Conservation (phyloP, 2,888 invertebrate genomes). For the Campoplex capitator region DNA sequence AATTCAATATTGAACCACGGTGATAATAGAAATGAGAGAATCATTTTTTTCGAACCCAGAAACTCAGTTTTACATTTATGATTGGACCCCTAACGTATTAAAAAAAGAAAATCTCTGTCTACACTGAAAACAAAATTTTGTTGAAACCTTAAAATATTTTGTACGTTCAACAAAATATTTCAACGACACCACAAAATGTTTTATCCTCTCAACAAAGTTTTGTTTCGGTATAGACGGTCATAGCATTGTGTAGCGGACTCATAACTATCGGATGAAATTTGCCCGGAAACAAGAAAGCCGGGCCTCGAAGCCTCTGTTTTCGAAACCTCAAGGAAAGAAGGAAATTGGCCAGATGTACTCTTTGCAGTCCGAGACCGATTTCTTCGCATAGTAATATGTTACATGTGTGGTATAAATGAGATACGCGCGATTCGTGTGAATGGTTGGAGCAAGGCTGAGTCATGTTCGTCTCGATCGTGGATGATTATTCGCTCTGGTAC, state of each 20-base stretch:
- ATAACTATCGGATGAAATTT: too few species aligned
- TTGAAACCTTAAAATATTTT: too few species aligned
- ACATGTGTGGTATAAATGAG: not conserved
- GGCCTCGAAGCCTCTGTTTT: not conserved
- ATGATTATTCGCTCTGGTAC: slow-evolving; percentile 57
- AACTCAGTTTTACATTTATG: not conserved
- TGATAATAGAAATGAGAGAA: too few species aligned
- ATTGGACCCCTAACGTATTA: too few species aligned
- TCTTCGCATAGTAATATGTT: not conserved
- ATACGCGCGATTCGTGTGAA: slow-evolving; percentile 10
- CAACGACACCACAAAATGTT: too few species aligned
- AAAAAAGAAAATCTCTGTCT: too few species aligned
- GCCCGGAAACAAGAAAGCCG: too few species aligned
- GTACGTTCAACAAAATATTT: too few species aligned
- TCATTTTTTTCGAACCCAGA: too few species aligned
- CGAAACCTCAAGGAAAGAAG: not conserved
- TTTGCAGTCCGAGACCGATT: not conserved
- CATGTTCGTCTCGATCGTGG: slow-evolving; percentile 50
- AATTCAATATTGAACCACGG: not conserved
- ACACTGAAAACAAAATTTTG: not conserved
- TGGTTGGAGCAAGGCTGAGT: not conserved
- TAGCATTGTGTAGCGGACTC: too few species aligned
- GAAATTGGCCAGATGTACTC: not conserved
- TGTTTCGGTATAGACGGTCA: too few species aligned
- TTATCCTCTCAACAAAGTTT: too few species aligned